Base-by-base conservation (phyloP, 2,888 invertebrate species). In the Cerastoderma edule region DNA sequence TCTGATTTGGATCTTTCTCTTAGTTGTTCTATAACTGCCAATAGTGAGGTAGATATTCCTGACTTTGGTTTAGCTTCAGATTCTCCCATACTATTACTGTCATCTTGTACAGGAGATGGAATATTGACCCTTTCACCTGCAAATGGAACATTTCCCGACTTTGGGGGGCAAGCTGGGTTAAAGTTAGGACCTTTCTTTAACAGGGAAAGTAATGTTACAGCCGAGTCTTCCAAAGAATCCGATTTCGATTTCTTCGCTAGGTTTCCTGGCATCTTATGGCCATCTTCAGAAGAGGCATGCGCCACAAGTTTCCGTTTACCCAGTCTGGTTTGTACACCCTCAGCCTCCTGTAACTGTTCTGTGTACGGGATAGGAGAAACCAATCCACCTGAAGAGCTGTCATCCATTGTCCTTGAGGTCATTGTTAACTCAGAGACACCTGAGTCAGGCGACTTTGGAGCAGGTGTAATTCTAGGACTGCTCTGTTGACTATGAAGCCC, bases 11-110 rank as follows among this genome's bases (percentile, higher is more conserved):
- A 87, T 33, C 86, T 72, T 77, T 91, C 91, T 50, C 92, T 78
- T 6, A 92, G 75, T 70, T 92, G 92, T 74, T 92, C 92, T 74
- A 92, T 92, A 30, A 92, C 92, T 6, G 91, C 92, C 30, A 92
- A 80, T 16, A 92, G 81, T n/a, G 92, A 91, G 10, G 91, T 90
- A 39, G 91, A 91, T 63, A 92, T 92, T 3, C 92, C 92, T 22
- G 83, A 79, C 48, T 82, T 80, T 67, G 78, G 77, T 69, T 80
- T 78, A 22, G 69, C 27, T 33, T 81, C 81, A 32, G 75, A 67
- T 24, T 78, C 81, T 16, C 74, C 81, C 3, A 68, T 32, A 48
- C 81, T 81, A 63, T 75, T 81, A 10, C 73, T 73, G 53, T 80
- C 80, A 5, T 76, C 83, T n/a, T 67, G 65, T 6, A 73, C 65